Evolutionary conservation across 2,888 invertebrate species (phyloP), one percentile per base, ranked within the genome.

Genomic region (Trachelus troglodyta): DNA sequence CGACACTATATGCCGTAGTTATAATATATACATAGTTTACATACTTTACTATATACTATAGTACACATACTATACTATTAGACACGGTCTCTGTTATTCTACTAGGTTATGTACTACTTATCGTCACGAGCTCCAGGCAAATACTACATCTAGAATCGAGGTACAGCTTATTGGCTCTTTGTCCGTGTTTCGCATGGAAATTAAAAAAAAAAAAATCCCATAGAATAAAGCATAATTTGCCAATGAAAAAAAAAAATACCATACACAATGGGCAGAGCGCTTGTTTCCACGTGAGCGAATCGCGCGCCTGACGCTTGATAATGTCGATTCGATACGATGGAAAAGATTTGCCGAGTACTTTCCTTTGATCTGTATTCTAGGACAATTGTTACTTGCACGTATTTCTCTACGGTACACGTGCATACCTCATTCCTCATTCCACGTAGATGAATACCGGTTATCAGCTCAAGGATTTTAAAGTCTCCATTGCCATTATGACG

Each of bases 111-210:
- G 80, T 80, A 78, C 79, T 75, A 79, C 79, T 82, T 84, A 82
- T 83, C 79, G 79, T 76, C 79, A 80, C 82, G 79, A 74, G 77
- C 83, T 85, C 12, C 80, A 31, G 78, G 81, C 81, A 74, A 76
- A 74, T 74, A 56, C 79, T 69, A 69, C 68, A 77, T 69, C 69
- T 77, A 80, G 76, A 75, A 79, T 81, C 77, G 75, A 40, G 69
- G 71, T 77, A 76, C 77, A 73, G 76, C 23, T 81, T 79, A 73
- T 78, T 82, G 78, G 69, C 81, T 81, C 79, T 73, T 78, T 79
- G 77, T 76, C 75, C 74, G 69, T 40, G 73, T 75, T 33, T 76
- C 31, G 37, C 73, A 56, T 69, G 40, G 68, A 75, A 34, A 75
- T 77, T 34, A 74, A 73, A 35, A 33, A 68, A 31, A 37, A 80